Evolutionary conservation across 2,888 invertebrate species (phyloP).

Genomic region (Pyrrhosoma nymphula): DNA sequence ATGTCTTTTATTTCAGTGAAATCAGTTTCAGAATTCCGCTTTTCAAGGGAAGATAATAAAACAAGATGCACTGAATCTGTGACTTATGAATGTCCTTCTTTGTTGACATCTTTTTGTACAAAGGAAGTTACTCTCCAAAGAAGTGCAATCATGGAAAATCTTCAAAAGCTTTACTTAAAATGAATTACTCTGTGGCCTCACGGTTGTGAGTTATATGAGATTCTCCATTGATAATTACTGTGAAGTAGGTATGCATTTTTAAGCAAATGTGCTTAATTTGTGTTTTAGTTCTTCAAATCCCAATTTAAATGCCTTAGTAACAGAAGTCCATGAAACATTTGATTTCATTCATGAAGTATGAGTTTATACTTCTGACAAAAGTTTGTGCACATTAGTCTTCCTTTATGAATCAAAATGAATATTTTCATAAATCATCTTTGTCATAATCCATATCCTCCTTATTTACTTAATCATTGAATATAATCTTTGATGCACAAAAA

Average conservation of each 20-base stretch:
- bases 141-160: conserved; percentile 73
- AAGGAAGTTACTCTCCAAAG: conserved; percentile 80
- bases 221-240: neutral
- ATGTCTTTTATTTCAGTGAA: conserved; percentile 79
- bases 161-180: conserved; percentile 69
- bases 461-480: too few species aligned
- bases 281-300: neutral
- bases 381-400: too few species aligned
- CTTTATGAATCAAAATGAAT: too few species aligned
- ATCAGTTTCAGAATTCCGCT: conserved; percentile 83
- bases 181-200: neutral
- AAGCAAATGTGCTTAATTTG: neutral
- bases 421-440: too few species aligned
- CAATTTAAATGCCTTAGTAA: neutral
- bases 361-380: too few species aligned
- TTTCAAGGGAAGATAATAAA: conserved; percentile 77
- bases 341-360: too few species aligned
- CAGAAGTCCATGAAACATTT: too few species aligned
- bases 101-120: conserved; percentile 81
- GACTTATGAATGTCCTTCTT: conserved; percentile 83
- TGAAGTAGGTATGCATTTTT: neutral
- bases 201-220: neutral
- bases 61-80: conserved; percentile 82
- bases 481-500: too few species aligned
- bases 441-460: too few species aligned